Conservation (phyloP, 2,888 invertebrate genomes). For the Tryphoninae sp. region DNA sequence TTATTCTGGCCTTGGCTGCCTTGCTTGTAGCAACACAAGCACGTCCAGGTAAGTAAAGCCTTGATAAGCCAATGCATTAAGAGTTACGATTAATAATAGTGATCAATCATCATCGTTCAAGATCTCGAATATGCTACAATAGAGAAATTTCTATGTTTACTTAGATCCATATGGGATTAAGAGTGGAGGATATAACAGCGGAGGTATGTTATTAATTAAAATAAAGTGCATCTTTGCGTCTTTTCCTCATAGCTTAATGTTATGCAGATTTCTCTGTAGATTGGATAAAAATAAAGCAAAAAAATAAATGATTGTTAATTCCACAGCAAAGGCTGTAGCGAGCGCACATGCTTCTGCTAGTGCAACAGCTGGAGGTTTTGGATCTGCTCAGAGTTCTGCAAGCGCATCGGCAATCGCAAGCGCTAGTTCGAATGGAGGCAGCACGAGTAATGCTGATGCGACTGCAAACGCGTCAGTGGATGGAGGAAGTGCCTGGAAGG, state of each 20-base stretch:
- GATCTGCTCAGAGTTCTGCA: conserved; percentile 47
- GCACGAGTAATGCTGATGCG: conserved; percentile 47
- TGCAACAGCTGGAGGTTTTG: conserved; percentile 23
- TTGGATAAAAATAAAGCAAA: not conserved
- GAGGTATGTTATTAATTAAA: conserved; percentile 28
- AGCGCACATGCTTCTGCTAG: conserved; percentile 39
- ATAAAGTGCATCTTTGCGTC: not conserved
- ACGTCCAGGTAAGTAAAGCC: conserved; percentile 48
- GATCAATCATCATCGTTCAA: too few species aligned
- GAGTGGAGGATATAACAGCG: conserved; percentile 23
- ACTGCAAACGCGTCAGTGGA: conserved; percentile 44
- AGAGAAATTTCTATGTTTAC: not conserved
- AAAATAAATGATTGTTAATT: conserved; percentile 2
- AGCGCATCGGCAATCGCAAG: conserved; percentile 45
- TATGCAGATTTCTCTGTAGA: not conserved
- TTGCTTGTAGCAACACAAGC: conserved; percentile 23
- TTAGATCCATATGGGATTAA: conserved; percentile 57
- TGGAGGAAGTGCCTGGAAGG: conserved; percentile 45
- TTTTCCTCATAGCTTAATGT: not conserved
- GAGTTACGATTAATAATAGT: too few species aligned
- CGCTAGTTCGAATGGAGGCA: conserved; percentile 4
- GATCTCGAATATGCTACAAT: not conserved
- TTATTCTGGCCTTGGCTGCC: conserved; percentile 28
- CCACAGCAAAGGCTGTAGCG: conserved; percentile 46
- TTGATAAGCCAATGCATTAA: not conserved